Evolutionary conservation across 2,888 invertebrate genomes (phyloP).

Genomic region (Horisme vitalbata): DNA sequence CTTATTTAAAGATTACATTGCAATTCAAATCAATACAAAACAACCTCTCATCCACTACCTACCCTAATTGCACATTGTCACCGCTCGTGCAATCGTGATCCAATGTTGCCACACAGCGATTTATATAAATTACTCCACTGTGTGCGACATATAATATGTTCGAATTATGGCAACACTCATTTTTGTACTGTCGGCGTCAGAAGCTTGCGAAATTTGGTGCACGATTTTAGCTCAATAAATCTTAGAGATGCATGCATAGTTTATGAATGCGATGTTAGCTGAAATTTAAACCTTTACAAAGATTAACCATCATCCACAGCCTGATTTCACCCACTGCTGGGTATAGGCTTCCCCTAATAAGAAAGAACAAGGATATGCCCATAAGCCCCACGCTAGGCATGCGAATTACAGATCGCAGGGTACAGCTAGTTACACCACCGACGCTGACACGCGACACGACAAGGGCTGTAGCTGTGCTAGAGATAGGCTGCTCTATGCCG

Average conservation of each 20-base stretch:
- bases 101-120: slow-evolving; percentile 56
- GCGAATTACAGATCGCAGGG: too few species aligned
- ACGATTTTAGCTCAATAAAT: slow-evolving; percentile 15
- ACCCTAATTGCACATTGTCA: slow-evolving; percentile 69
- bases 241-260: not conserved
- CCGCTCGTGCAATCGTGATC: slow-evolving; percentile 66
- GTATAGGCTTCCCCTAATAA: too few species aligned
- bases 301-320: too few species aligned
- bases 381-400: too few species aligned
- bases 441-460: too few species aligned
- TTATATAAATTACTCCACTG: slow-evolving; percentile 63
- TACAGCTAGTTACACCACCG: too few species aligned
- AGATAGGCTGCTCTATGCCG: too few species aligned
- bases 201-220: slow-evolving; percentile 17
- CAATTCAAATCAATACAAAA: slow-evolving; percentile 20
- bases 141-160: slow-evolving; percentile 57
- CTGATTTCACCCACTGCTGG: too few species aligned
- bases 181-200: slow-evolving; percentile 19
- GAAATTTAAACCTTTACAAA: too few species aligned
- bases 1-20: slow-evolving; percentile 8
- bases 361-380: too few species aligned
- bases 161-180: slow-evolving; percentile 56
- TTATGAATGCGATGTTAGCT: not conserved
- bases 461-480: too few species aligned
- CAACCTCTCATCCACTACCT: slow-evolving; percentile 18